Evolutionary conservation across 2,113 vertebrate species (phyloP).

Genomic region (Rattus rattus): DNA sequence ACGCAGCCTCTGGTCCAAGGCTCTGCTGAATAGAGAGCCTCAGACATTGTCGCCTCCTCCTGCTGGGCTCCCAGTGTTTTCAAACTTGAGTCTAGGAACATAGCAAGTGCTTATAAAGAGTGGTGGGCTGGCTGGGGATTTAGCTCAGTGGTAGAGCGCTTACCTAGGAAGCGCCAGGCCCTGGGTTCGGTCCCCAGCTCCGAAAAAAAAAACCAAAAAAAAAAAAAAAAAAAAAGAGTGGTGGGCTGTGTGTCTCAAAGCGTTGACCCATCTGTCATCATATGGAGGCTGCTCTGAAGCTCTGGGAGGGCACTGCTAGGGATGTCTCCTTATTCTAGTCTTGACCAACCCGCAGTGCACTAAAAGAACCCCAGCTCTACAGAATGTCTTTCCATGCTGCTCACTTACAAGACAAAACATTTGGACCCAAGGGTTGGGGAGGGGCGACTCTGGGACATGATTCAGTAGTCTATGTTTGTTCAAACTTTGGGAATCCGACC

Average conservation of each 20-base stretch:
- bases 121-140: too few species aligned
- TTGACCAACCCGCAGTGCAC: neutral
- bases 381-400: neutral
- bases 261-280: neutral
- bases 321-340: neutral
- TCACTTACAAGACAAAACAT: neutral
- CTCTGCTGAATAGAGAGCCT: neutral
- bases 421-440: neutral
- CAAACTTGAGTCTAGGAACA: neutral
- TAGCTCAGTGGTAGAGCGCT: too few species aligned
- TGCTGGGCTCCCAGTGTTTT: neutral
- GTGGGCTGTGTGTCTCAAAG: too few species aligned
- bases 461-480: neutral
- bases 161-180: too few species aligned
- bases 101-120: neutral
- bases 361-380: neutral
- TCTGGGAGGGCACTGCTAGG: accelerated
- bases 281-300: neutral
- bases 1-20: neutral
- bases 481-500: neutral
- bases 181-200: too few species aligned
- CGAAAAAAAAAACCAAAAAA: too few species aligned
- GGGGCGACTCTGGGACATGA: neutral
- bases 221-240: too few species aligned
- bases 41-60: neutral